Percentiles rank a stretch among this genome's conserved stretches.
Evolutionary conservation across 2,113 vertebrate species (phyloP).

Genomic region (Bungarus multicinctus): DNA sequence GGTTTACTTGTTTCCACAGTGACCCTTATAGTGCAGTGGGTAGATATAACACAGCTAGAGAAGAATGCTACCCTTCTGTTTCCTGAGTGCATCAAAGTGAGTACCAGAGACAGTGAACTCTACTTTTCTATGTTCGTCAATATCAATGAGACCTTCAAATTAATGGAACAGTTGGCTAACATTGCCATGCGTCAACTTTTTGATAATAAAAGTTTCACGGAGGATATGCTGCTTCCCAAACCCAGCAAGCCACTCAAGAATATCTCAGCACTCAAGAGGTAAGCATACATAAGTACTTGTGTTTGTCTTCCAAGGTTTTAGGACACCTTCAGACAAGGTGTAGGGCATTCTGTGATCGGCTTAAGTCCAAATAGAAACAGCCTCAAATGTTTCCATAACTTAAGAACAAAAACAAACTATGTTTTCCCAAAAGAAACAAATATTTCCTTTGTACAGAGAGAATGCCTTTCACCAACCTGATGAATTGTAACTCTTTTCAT

Average conservation of each 20-base stretch:
- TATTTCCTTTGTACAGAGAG: not conserved
- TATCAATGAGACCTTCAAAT: constrained; percentile 92
- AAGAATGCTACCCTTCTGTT: constrained; percentile 93
- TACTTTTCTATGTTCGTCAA: constrained; percentile 99
- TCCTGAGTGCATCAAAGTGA: constrained; percentile 91
- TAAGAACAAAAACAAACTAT: not conserved
- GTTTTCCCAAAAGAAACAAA: not conserved
- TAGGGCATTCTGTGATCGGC: not conserved
- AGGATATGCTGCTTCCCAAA: constrained; percentile 84
- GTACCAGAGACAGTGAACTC: constrained; percentile 84
- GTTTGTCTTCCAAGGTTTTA: constrained; percentile 8
- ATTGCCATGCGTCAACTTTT: constrained; percentile 93
- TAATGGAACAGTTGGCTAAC: constrained; percentile 97
- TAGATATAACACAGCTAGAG: constrained; percentile 90
- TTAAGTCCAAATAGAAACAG: not conserved
- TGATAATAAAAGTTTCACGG: constrained; percentile 86
- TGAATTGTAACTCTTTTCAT: not conserved
- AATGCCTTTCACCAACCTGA: not conserved
- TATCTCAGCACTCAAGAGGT: constrained; percentile 89
- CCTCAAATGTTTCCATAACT: not conserved
- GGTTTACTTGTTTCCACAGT: constrained; percentile 65
- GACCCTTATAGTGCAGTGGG: constrained; percentile 92
- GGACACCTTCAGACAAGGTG: not conserved
- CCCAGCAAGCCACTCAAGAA: constrained; percentile 84
- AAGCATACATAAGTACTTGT: not conserved